A percentile compares a stretch with the other conserved stretches of the same genome.
Conservation (phyloP, 2,797 vertebrate genomes). For the Sebastiscus albofasciatus region DNA sequence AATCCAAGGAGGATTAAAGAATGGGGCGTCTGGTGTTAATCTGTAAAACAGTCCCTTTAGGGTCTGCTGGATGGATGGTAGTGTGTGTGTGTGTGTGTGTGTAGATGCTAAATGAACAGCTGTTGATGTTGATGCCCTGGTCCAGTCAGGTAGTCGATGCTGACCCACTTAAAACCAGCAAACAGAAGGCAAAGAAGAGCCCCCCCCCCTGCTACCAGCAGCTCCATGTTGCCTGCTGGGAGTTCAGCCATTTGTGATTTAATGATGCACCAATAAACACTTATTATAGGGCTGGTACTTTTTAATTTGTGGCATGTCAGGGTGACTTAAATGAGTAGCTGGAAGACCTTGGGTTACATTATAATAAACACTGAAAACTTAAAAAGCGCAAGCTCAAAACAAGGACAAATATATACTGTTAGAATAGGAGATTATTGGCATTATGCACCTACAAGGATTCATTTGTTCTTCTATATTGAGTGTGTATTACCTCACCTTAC, state of each 20-base stretch:
- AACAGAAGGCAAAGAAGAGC: conserved; percentile 2
- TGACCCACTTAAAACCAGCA: conserved; percentile 56
- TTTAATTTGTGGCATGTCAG: background rate
- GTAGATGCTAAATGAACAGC: conserved; percentile 31
- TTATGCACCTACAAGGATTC: background rate
- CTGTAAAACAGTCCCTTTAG: background rate
- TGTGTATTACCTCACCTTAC: background rate
- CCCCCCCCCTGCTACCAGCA: background rate
- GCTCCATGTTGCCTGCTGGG: conserved; percentile 17
- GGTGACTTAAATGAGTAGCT: background rate
- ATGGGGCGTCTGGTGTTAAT: conserved; percentile 21
- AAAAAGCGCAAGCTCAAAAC: background rate
- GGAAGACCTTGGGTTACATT: background rate
- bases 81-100: background rate
- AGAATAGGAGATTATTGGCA: background rate
- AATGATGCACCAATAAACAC: conserved; percentile 42
- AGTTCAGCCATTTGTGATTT: conserved; percentile 50
- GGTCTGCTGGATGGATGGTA: background rate
- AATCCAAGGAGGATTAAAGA: conserved; percentile 36
- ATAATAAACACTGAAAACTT: background rate
- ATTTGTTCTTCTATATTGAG: background rate
- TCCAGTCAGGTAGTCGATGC: conserved; percentile 21
- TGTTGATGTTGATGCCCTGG: conserved; percentile 26
- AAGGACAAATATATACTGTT: background rate
- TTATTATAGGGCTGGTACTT: background rate